Conservation (phyloP, 1,140 invertebrate genomes). For the Thereuonema tuberculata region DNA sequence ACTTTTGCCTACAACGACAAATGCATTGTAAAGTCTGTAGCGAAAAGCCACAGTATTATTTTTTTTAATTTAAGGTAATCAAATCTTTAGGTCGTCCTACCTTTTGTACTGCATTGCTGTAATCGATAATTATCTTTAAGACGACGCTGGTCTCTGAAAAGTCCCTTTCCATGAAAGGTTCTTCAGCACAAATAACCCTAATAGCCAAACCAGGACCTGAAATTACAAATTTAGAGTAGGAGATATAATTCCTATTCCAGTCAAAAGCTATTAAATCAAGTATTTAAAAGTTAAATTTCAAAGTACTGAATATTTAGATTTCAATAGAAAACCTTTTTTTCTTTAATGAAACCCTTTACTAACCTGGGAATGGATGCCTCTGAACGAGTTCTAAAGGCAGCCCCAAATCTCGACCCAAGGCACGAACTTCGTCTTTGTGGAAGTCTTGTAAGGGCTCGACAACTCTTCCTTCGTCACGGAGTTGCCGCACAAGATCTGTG, state of each 20-base stretch:
- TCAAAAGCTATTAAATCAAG: neutral
- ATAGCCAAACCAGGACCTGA: slow-evolving; percentile 70
- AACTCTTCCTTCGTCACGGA: slow-evolving; percentile 71
- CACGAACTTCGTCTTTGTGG: slow-evolving; percentile 92
- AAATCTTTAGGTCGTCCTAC: slow-evolving; percentile 26
- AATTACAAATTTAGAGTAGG: neutral
- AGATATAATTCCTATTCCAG: too few species aligned
- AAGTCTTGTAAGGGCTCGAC: slow-evolving; percentile 98
- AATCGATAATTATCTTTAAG: slow-evolving; percentile 86
- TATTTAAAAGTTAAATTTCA: too few species aligned
- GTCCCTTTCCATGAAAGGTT: slow-evolving; percentile 88
- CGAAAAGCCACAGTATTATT: too few species aligned
- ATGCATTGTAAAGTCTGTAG: too few species aligned
- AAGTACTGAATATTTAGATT: too few species aligned
- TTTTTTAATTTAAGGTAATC: too few species aligned
- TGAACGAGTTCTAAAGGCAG: slow-evolving; percentile 73
- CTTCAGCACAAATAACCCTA: slow-evolving; percentile 86
- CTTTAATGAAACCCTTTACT: too few species aligned
- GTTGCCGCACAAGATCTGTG: slow-evolving; percentile 79
- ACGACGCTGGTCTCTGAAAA: slow-evolving; percentile 85
- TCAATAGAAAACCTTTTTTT: too few species aligned
- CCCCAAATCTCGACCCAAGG: slow-evolving; percentile 70
- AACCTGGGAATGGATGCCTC: slow-evolving; percentile 94
- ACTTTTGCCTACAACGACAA: too few species aligned
- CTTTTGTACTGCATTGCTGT: slow-evolving; percentile 77